Conservation (phyloP, 2,797 vertebrate species). For the Oryzias dopingdopingensis region DNA sequence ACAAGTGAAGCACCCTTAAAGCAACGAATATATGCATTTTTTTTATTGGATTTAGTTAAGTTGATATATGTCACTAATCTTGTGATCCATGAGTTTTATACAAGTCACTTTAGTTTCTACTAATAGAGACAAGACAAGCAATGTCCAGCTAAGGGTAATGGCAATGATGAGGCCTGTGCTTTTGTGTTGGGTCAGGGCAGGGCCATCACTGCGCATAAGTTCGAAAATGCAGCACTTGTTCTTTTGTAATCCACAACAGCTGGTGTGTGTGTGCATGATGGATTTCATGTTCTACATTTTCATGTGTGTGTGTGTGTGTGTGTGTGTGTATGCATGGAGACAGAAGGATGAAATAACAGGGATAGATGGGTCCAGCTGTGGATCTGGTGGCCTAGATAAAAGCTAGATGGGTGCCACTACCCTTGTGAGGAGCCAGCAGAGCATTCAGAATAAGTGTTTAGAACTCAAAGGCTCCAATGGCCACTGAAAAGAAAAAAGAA, state of each 20-base stretch:
- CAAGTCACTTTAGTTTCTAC: conserved; percentile 21
- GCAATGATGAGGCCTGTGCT: conserved; percentile 31
- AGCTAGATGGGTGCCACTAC: conserved; percentile 59
- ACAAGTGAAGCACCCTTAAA: conserved; percentile 22
- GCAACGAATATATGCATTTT: conserved; percentile 7
- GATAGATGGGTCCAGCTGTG: conserved; percentile 77
- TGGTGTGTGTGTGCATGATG: conserved; percentile 54
- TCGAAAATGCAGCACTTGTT: conserved; percentile 60
- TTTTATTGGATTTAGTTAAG: conserved; percentile 2
- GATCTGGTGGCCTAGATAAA: conserved; percentile 78
- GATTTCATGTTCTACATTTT: conserved; percentile 29
- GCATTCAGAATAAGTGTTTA: conserved; percentile 58
- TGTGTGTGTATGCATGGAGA: conserved; percentile 22
- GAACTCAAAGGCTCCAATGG: conserved; percentile 46
- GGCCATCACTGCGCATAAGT: conserved; percentile 52
- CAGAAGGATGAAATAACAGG: conserved; percentile 35
- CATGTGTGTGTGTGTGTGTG: conserved; percentile 5
- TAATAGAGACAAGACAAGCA: neutral
- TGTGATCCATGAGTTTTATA: conserved; percentile 1
- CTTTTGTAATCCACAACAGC: conserved; percentile 75
- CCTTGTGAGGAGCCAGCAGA: conserved; percentile 65
- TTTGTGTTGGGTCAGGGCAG: conserved; percentile 58
- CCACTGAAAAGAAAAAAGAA: neutral
- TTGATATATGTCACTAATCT: neutral
- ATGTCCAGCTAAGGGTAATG: conserved; percentile 13